Evolutionary conservation across 2,888 invertebrate species (phyloP).

Genomic region (Eustalomyia histrio): DNA sequence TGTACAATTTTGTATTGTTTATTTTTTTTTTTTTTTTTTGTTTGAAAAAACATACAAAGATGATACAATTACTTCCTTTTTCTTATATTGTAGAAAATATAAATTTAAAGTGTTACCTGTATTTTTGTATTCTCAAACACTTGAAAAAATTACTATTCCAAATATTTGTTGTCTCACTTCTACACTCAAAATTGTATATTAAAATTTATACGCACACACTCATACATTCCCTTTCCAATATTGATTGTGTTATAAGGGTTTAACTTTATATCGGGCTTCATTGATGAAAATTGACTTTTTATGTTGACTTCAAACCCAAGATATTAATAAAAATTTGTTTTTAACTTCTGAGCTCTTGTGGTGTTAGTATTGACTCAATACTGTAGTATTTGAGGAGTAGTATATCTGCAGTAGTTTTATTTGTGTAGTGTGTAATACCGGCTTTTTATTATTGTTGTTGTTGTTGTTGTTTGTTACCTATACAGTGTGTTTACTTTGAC

Average conservation of each 20-base stretch:
- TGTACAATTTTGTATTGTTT: too few species aligned
- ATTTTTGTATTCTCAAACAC: constrained; percentile 1
- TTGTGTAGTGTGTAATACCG: constrained; percentile 58
- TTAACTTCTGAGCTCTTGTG: constrained; percentile 50
- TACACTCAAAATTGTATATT: not conserved
- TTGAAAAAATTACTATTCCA: constrained; percentile 18
- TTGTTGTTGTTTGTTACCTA: constrained; percentile 39
- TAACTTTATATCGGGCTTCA: constrained; percentile 68
- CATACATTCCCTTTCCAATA: not conserved
- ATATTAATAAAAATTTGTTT: constrained; percentile 23
- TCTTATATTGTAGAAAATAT: not conserved
- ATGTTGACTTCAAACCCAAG: constrained; percentile 65
- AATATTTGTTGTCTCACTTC: constrained; percentile 32
- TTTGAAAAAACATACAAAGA: not conserved
- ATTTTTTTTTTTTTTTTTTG: too few species aligned
- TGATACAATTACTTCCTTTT: too few species aligned
- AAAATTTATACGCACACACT: not conserved
- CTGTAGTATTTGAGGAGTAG: constrained; percentile 1
- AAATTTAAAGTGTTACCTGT: constrained; percentile 54
- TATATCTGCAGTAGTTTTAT: not conserved
- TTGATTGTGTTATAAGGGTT: constrained; percentile 40
- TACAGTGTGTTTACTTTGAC: constrained; percentile 76
- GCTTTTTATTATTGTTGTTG: constrained; percentile 44
- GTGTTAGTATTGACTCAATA: constrained; percentile 14
- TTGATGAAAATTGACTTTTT: constrained; percentile 77